Base-by-base conservation (phyloP, 2,888 invertebrate genomes). In the Leucania comma region DNA sequence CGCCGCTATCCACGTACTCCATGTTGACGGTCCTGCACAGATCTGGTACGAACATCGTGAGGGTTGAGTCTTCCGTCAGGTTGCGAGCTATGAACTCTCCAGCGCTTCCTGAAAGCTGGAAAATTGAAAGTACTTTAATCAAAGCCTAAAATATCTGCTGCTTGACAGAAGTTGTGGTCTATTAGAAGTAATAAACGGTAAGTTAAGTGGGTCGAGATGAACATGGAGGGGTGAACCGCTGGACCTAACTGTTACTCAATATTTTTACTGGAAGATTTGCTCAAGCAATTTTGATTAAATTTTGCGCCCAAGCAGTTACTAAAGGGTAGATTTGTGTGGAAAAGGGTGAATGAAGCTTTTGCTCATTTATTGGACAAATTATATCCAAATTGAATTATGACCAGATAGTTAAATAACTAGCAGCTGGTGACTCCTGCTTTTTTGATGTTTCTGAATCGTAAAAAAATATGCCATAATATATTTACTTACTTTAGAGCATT, bases 21-120 rank as follows among this genome's bases (percentile, higher is more conserved):
- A 98, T 90, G 51, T 96, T 94, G 20, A 98, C 95, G 1, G 95
- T 97, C 74, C 98, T 97, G 92, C 98, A 98, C 82, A 98, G 94
- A 88, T 98, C 98, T 0, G 98, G 96, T 68, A 97, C 96, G 91
- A 98, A 98, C 85, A 98, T 94, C 4, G 88, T 86, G 32, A 95
- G 87, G 2, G 77, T 77, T 0, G 92, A 91, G 1, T 96, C 95
- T 75, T 97, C 97, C 0, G 94, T 95, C 77, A 97, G 92, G 84
- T 97, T 95, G 0, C 97, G 97, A 0, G 97, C 97, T 90, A 97
- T 97, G 88, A 98, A 97, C 94, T 98, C 98, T 0, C 98, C 98
- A 1, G 97, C 97, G 26, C 98, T 98, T 32, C 98, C 98, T 69
- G 96, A 93, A 0, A 98, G 95, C 86, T 96, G 88, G 0, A 26